Evolutionary conservation across 2,113 vertebrate species (phyloP), one percentile per base, ranked within the genome.

Genomic region (Eulacestoma nigropectus): DNA sequence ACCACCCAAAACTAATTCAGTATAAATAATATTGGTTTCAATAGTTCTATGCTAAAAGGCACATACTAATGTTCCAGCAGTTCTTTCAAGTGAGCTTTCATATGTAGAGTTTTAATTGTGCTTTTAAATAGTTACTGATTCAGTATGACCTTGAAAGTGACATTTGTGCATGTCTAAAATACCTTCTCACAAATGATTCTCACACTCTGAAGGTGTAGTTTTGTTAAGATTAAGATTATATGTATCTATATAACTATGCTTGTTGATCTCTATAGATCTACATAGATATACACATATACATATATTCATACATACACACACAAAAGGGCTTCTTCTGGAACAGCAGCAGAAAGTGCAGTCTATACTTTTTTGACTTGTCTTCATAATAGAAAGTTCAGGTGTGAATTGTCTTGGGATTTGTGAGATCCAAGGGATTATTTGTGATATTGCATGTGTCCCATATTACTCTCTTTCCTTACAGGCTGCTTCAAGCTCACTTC

Each of bases 401-500:
- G 85, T 10, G 26, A 85, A 91, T 77, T 89, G 72, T 94, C 72
- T 93, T 60, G 57, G 47, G 50, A 39, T 90, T 79, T 75, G 62
- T 50, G 68, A 67, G 65, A 69, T 87, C 55, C 80, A 64, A 75
- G 60, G 10, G 63, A 65, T 97, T 96, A 98, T 94, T 98, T 97
- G 89, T 90, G 97, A 41, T 90, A 87, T 30, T 93, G 94, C 52
- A 18, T 29, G 86, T 97, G 95, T 95, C 95, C 96, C 57, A 59
- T 49, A 33, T 89, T 96, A 89, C 35, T 88, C 35, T 98, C 98
- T 95, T 97, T 98, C 62, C 63, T 98, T 63, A 99, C 98, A 62
- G 99, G 98, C 94, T 99, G 98, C 84, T 98, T 98, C 97, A 99
- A 98, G 90, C 97, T 98, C 89, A 99, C 98, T 98, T 99, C 98